Base-by-base conservation (phyloP, 2,113 vertebrate species). In the Festucalex cinctus region DNA sequence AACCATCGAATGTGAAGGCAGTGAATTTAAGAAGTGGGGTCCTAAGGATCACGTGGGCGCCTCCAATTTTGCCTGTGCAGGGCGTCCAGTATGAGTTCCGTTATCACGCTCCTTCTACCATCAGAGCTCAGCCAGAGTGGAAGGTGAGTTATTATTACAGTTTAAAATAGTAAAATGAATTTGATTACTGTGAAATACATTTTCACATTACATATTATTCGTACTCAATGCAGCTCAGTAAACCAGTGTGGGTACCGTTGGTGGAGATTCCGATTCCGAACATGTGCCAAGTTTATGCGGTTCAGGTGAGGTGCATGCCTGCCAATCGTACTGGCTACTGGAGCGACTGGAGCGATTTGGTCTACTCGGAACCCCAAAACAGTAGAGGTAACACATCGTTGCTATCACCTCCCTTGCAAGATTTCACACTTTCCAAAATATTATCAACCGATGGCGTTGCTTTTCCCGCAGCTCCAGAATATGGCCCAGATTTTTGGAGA, bases 401-500 rank as follows among this genome's bases (percentile, higher is more conserved):
- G 9, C 17, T 22, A 46, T 48, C 8, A 41, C 20, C 17, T 41
- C 20, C 9, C 39, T 61, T 41, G n/a, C 14, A 41, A 4, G 6
- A 39, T 20, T 60, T 37, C 24, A 24, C n/a, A 53, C 35, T 26
- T 62, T n/a, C 35, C 20, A 0, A 10, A 59, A 32, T 35, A 56
- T 48, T 10, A 48, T 48, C 43, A 17, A 66, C 12, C 17, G 16
- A 66, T 32, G 39, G 24, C 39, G 4, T 32, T 32, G 32, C 90
- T 66, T 81, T 82, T 54, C 24, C 53, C 37, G 32, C 70, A 98
- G 96, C 90, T 86, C 97, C 97, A 22, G 75, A 89, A 54, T 90
- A 63, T 65, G 96, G 96, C 22, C 97, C 97, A 1, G 93, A 96
- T 53, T 95, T 98, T 77, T 98, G 97, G 96, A 92, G 95, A 73